Conservation (phyloP, 2,113 vertebrate genomes). For the Lutjanus erythropterus region DNA sequence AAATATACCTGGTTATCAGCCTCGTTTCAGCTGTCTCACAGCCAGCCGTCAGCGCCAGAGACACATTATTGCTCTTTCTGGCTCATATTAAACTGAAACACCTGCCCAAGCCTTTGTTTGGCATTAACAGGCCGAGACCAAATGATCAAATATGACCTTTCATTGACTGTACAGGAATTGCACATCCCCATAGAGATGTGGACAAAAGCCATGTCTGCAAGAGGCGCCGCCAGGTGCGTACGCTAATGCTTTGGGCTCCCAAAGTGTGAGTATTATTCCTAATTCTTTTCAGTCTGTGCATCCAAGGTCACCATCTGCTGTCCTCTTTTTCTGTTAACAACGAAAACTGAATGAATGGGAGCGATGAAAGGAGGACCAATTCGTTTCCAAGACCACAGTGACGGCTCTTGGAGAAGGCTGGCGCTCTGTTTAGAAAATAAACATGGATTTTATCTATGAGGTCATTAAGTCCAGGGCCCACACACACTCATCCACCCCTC, state of each 20-base stretch:
- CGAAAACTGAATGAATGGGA: conserved; percentile 38
- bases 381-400: conserved; percentile 41
- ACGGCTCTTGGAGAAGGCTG: conserved; percentile 29
- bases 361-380: conserved; percentile 30
- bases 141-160: conserved; percentile 69
- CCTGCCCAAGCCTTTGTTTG: conserved; percentile 60
- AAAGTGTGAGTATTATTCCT: conserved; percentile 58
- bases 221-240: conserved; percentile 37
- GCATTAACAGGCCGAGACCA: conserved; percentile 57
- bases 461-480: conserved; percentile 62
- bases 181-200: conserved; percentile 12
- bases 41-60: conserved; percentile 31
- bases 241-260: conserved; percentile 42
- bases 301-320: conserved; percentile 78
- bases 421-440: conserved; percentile 44
- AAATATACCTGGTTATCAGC: conserved; percentile 49
- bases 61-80: conserved; percentile 40
- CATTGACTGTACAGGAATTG: conserved; percentile 17
- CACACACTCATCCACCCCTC: not conserved
- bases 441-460: conserved; percentile 53
- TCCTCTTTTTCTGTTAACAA: conserved; percentile 33
- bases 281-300: conserved; percentile 52
- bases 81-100: conserved; percentile 52
- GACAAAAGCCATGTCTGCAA: conserved; percentile 50
- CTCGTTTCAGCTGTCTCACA: conserved; percentile 31